Evolutionary conservation across 2,888 invertebrate species (phyloP).

Genomic region (Epicampocera succincta): DNA sequence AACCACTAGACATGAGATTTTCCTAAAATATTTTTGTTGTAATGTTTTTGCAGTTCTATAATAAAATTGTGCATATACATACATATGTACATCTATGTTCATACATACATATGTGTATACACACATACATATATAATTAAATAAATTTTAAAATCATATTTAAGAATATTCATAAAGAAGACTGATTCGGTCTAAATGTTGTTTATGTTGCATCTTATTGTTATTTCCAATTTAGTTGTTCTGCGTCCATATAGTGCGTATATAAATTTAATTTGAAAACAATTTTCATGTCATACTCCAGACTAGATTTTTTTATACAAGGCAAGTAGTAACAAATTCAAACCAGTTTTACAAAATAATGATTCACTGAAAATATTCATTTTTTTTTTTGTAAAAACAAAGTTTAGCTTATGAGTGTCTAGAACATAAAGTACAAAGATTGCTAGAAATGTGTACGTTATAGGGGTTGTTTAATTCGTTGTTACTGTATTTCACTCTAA

Average conservation of each 20-base stretch:
- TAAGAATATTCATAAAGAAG: not conserved
- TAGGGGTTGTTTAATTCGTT: slow-evolving; percentile 19
- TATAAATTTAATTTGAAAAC: too few relatives aligned
- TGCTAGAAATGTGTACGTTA: not conserved
- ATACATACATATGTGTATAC: not conserved
- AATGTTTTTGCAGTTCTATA: slow-evolving; percentile 33
- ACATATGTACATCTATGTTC: not conserved
- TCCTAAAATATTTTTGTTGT: slow-evolving; percentile 32
- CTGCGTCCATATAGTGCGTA: too few relatives aligned
- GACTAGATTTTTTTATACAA: too few relatives aligned
- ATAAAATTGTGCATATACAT: not conserved
- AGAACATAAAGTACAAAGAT: too few relatives aligned
- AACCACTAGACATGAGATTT: slow-evolving; percentile 43
- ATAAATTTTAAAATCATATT: too few relatives aligned
- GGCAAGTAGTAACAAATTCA: too few relatives aligned
- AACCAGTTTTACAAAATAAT: too few relatives aligned
- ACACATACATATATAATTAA: not conserved
- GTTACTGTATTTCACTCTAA: not conserved
- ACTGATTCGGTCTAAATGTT: not conserved
- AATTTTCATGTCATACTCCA: too few relatives aligned
- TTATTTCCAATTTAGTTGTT: too few relatives aligned
- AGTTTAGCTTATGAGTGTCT: too few relatives aligned
- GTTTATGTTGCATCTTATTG: not conserved
- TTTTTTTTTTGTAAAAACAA: too few relatives aligned
- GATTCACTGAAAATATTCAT: too few relatives aligned